Conservation (phyloP, 1,140 invertebrate genomes). For the Micrasema minimum region DNA sequence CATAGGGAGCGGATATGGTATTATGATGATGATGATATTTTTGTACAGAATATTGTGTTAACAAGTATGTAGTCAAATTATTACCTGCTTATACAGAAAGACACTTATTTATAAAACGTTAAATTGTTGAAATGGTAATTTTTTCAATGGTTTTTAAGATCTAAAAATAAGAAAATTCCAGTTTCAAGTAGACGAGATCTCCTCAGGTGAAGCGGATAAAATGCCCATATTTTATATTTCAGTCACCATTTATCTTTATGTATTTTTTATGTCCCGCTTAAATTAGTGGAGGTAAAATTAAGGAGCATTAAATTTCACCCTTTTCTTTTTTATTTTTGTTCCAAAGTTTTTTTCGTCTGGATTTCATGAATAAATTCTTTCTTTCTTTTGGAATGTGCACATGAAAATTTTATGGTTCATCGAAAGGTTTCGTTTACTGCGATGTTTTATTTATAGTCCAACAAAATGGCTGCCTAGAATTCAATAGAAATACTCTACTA, state of each 20-base stretch:
- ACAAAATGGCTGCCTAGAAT: no score
- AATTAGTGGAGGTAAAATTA: conserved; percentile 18
- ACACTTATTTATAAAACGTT: no score
- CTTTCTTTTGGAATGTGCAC: background rate
- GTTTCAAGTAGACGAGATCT: background rate
- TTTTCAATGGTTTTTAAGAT: no score
- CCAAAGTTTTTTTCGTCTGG: conserved; percentile 4
- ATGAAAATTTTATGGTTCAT: conserved; percentile 19
- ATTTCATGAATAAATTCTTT: conserved; percentile 15
- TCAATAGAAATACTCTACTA: no score
- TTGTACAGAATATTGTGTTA: no score
- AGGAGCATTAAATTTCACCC: conserved; percentile 29
- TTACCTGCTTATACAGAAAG: no score
- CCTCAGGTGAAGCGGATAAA: conserved; percentile 14
- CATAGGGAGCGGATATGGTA: no score
- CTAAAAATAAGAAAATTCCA: background rate
- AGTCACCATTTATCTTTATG: conserved; percentile 18
- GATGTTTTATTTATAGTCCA: no score
- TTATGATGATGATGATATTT: no score
- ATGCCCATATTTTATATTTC: conserved; percentile 16
- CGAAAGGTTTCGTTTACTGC: conserved; percentile 10
- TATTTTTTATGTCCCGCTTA: conserved; percentile 26
- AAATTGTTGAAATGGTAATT: no score
- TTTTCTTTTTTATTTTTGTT: conserved; percentile 9
- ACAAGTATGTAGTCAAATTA: no score